Evolutionary conservation across 2,797 vertebrate species (phyloP).

Genomic region (Sebastes miniatus): DNA sequence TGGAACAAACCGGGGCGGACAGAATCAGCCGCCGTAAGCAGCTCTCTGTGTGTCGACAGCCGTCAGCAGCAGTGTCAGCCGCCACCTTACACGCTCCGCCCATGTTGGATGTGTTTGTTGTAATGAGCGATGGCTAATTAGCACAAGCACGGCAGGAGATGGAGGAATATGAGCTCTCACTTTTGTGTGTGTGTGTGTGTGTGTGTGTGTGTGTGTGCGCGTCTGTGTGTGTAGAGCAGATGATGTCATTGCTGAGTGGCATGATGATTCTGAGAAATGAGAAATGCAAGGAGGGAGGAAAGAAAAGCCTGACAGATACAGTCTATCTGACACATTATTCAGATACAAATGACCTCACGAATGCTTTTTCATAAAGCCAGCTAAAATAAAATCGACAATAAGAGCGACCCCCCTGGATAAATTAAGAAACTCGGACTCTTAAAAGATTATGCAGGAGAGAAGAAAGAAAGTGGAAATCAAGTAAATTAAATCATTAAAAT

Average conservation of each 20-base stretch:
- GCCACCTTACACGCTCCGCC: conserved; percentile 29
- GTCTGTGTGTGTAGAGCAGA: not conserved
- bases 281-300: conserved; percentile 11
- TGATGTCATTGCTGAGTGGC: conserved; percentile 61
- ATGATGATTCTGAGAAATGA: conserved; percentile 41
- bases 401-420: not conserved
- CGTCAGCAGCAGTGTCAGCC: conserved; percentile 45
- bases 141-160: conserved; percentile 32
- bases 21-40: conserved; percentile 1
- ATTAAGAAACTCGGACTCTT: accelerated
- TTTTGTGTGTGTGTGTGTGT: not conserved
- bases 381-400: not conserved
- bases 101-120: conserved; percentile 49
- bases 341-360: not conserved
- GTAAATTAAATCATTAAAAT: not conserved
- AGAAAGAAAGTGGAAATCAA: not conserved
- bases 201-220: too few relatives aligned
- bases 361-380: not conserved
- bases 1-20: not conserved
- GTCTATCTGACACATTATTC: not conserved
- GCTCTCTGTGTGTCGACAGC: conserved; percentile 21
- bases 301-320: not conserved
- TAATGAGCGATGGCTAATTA: conserved; percentile 54
- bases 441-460: not conserved
- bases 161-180: conserved; percentile 40